These are phyloP conservation scores for Rhinoraja longicauda DNA, from an alignment of 2,797 vertebrate species.

Conservation along the genomic window DNA sequence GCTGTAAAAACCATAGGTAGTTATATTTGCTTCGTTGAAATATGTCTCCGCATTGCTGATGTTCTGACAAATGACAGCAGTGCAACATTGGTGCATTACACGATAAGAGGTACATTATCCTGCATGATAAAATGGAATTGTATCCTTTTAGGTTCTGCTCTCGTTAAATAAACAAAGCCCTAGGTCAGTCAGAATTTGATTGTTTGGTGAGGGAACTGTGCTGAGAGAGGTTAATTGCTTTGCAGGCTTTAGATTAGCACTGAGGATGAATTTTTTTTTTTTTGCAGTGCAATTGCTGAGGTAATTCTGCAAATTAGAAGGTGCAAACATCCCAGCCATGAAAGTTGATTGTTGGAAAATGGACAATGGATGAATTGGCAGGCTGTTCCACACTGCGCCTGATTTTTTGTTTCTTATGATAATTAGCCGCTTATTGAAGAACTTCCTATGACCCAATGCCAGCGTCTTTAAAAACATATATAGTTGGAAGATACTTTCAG, in stretches of 20 bases:
- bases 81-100: neutral
- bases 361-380: neutral
- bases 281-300: neutral
- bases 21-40: neutral
- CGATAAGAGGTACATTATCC: neutral
- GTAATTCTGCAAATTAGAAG: neutral
- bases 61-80: neutral
- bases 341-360: neutral
- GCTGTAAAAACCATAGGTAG: neutral
- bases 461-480: neutral
- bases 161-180: slow-evolving; percentile 27
- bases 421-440: neutral
- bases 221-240: slow-evolving; percentile 29
- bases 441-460: too few relatives aligned
- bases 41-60: neutral
- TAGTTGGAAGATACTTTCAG: neutral
- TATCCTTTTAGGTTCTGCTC: neutral
- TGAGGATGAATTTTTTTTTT: slow-evolving; percentile 13
- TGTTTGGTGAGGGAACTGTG: neutral
- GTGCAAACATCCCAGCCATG: neutral
- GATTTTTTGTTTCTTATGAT: neutral
- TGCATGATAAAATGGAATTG: slow-evolving; percentile 13
- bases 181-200: slow-evolving; percentile 30
- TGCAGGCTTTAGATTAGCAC: slow-evolving; percentile 5
- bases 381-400: neutral